Evolutionary conservation across 2,113 vertebrate species (phyloP).

Genomic region (Hippolais icterina): DNA sequence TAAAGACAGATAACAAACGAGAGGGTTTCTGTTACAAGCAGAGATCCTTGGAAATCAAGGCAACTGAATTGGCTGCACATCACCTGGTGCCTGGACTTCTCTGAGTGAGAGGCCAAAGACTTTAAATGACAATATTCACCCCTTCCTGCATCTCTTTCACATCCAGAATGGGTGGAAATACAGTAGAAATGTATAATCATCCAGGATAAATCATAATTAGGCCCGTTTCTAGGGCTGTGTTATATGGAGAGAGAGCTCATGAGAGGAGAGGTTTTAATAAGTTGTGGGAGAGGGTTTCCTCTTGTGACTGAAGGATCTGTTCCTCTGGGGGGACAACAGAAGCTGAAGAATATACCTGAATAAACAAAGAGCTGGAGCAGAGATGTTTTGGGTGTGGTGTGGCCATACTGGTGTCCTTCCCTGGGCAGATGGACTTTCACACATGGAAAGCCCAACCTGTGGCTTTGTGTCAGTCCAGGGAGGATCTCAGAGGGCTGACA

Average conservation of each 20-base stretch:
- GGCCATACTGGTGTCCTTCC: not conserved
- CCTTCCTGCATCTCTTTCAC: not conserved
- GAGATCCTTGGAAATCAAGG: not conserved
- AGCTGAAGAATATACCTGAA: not conserved
- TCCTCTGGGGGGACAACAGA: not conserved
- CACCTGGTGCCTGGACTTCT: fast-evolving
- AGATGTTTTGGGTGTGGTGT: not conserved
- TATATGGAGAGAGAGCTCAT: not conserved
- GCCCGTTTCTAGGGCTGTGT: not conserved
- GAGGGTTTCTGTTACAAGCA: not conserved
- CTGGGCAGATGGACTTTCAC: not conserved
- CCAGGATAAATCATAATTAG: not conserved
- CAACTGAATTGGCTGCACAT: not conserved
- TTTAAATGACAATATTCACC: not conserved
- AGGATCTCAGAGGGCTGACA: not conserved
- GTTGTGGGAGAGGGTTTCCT: not conserved
- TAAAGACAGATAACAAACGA: not conserved
- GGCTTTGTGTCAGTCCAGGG: not conserved
- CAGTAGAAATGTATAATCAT: not conserved
- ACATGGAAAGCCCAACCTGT: not conserved
- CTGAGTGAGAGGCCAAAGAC: not conserved
- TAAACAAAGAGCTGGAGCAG: not conserved
- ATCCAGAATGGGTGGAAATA: not conserved
- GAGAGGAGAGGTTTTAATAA: not conserved
- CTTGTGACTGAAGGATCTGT: not conserved